Conservation (phyloP, 2,888 invertebrate species). For the Flexamia atlantica region DNA sequence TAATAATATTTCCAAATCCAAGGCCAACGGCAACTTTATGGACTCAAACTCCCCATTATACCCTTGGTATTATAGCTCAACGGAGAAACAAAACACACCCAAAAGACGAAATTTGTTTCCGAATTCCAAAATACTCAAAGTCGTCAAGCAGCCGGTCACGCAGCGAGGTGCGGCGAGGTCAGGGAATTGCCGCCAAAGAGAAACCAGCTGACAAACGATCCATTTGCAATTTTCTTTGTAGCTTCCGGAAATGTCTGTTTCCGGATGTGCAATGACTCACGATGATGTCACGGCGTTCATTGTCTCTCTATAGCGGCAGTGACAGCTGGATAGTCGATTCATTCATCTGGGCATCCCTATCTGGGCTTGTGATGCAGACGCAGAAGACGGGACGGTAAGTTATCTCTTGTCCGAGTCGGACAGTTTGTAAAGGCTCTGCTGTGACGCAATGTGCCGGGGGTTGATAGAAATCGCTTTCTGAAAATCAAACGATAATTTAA, state of each 20-base stretch:
- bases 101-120: not conserved
- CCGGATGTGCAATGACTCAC: constrained; percentile 26
- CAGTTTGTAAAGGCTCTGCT: not conserved
- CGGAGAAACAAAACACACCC: not conserved
- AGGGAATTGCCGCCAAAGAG: not conserved
- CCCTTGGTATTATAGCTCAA: not conserved
- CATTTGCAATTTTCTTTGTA: constrained; percentile 20
- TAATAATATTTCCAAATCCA: too few species aligned
- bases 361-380: not conserved
- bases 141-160: not conserved
- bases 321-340: constrained; percentile 25
- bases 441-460: not conserved
- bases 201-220: constrained; percentile 6
- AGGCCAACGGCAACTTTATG: too few species aligned
- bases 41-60: not conserved
- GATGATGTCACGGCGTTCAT: not conserved
- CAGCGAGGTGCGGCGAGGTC: not conserved
- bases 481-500: too few species aligned
- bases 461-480: too few species aligned
- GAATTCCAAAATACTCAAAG: constrained; percentile 2
- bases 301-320: constrained; percentile 8
- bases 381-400: not conserved
- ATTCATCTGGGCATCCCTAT: not conserved
- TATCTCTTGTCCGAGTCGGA: not conserved
- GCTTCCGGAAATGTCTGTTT: constrained; percentile 13